phyloP scores from a whole-genome alignment of 2,113 vertebrate genomes.

The Pseudorhombus dupliciocellatus region DNA sequence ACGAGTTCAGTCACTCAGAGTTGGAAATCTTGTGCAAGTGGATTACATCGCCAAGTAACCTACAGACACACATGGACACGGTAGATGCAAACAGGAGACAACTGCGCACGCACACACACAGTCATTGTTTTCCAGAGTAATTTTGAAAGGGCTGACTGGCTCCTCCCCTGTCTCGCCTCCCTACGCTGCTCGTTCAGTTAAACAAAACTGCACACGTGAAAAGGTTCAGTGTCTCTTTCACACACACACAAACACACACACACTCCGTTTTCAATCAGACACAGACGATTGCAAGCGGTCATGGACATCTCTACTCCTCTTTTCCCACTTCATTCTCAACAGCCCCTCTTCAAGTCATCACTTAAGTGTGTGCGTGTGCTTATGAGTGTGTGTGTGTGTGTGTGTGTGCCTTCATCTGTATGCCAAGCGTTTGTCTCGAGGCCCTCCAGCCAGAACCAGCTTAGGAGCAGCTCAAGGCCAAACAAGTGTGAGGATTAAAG shows the following conservation, averaged over 20 bases:
- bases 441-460: conserved; percentile 68
- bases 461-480: conserved; percentile 75
- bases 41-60: background rate
- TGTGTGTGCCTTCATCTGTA: conserved; percentile 65
- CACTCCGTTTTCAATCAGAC: conserved; percentile 9
- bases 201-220: conserved; percentile 1
- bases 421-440: conserved; percentile 67
- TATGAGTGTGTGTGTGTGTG: conserved; percentile 17
- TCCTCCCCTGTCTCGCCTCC: conserved; percentile 26
- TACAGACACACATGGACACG: background rate
- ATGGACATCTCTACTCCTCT: conserved; percentile 29
- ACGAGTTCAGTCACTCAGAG: background rate
- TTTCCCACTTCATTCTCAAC: conserved; percentile 55
- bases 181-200: conserved; percentile 13
- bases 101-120: background rate
- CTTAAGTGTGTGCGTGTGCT: conserved; percentile 21
- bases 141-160: conserved; percentile 23
- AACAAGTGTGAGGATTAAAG: conserved; percentile 75
- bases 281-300: conserved; percentile 28
- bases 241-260: background rate
- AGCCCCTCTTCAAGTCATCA: conserved; percentile 53
- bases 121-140: background rate
- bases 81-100: background rate
- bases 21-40: background rate
- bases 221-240: background rate